These are phyloP conservation scores for Hydropsyche tenuis DNA, from an alignment of 1,140 invertebrate genomes.

Conservation along the genomic window DNA sequence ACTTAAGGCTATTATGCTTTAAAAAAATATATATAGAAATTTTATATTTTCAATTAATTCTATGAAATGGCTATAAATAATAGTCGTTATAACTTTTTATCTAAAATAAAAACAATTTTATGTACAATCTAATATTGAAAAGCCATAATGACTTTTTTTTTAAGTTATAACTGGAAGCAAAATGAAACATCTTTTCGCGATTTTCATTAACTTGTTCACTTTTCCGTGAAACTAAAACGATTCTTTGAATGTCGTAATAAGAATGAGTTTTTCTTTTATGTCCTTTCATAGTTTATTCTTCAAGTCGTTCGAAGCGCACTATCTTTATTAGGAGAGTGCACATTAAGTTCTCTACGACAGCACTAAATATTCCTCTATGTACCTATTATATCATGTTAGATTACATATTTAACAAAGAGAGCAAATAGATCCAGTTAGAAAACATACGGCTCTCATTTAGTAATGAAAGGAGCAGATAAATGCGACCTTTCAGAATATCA, in stretches of 20 bases:
- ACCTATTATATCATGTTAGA: not conserved
- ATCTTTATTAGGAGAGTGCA: not conserved
- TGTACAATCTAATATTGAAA: too few species aligned
- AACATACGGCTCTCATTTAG: constrained; percentile 3
- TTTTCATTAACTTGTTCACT: not conserved
- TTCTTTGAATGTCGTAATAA: too few species aligned
- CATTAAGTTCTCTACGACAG: not conserved
- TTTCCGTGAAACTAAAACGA: too few species aligned
- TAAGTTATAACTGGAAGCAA: too few species aligned
- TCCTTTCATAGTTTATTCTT: not conserved
- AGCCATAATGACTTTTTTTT: too few species aligned
- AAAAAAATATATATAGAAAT: too few species aligned
- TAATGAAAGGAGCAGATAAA: constrained; percentile 6
- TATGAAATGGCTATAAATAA: too few species aligned
- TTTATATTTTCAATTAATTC: too few species aligned
- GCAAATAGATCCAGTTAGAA: constrained; percentile 11
- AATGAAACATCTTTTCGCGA: not conserved
- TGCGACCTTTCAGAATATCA: not conserved
- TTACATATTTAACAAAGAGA: not conserved
- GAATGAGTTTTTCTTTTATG: not conserved
- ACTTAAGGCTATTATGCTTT: too few species aligned
- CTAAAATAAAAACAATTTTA: too few species aligned
- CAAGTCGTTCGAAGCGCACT: not conserved
- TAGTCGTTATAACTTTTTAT: too few species aligned
- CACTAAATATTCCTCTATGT: constrained; percentile 8